Base-by-base conservation (phyloP, 2,113 vertebrate species). In the Dinomys branickii region DNA sequence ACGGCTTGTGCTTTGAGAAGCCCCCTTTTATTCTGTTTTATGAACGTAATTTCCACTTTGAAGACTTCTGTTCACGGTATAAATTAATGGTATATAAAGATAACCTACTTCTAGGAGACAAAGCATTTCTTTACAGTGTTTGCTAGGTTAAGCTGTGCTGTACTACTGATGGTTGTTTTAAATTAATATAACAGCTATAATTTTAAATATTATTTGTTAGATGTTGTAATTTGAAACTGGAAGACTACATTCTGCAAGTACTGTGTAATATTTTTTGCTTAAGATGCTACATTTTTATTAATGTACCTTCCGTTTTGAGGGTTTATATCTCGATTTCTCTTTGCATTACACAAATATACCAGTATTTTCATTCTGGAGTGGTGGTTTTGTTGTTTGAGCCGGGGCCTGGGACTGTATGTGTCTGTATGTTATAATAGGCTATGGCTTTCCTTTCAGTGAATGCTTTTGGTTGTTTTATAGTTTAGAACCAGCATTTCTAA, bases 1-100 rank as follows among this genome's bases (percentile, higher is more conserved):
- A 94, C 94, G 97, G 97, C 96, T 98, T 98, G 97, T 97, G 98
- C 97, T 97, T 97, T 97, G 97, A 98, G 94, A 95, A 98, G 97
- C 96, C 92, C 91, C 88, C 67, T 67, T 94, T 97, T 88, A 69
- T 87, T 98, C 90, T 97, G 96, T 98, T 87, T 97, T 17, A 94
- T 67, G 71, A 98, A 98, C 94, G 47, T 94, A 90, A 95, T 97
- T 98, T 98, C 93, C 92, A 85, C 95, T 96, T 97, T 96, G 93
- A 96, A 97, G 84, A 97, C 63, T 85, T 95, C 88, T 97, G 44
- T 96, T 98, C 83, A 73, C 77, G 97, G 41, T 82, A 94, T 98
- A 71, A 96, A 97, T 93, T 96, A 96, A 92, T 73, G 84, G 38
- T 30, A 90, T 95, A 94, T 38, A 97, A 95, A 94, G 97, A 95